Conservation (phyloP, 2,888 invertebrate species). For the Lepeophtheirus nordmannii region DNA sequence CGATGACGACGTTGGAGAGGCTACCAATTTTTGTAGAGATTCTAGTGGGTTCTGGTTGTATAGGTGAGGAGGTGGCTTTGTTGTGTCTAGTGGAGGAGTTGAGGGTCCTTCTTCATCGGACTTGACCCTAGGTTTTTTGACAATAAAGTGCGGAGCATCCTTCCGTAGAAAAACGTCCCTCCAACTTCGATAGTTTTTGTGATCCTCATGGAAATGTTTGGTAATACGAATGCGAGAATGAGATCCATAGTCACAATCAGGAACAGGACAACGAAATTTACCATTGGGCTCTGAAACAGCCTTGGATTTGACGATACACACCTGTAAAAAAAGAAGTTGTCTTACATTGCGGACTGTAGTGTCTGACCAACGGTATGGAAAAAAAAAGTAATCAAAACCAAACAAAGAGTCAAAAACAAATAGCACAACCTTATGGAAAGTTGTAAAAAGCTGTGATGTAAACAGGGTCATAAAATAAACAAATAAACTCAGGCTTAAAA, state of each 20-base stretch:
- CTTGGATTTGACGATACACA: conserved; percentile 19
- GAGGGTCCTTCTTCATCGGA: too few relatives aligned
- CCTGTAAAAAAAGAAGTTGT: not conserved
- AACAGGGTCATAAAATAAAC: too few relatives aligned
- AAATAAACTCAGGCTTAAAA: too few relatives aligned
- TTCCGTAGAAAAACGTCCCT: conserved; percentile 19
- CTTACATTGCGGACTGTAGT: too few relatives aligned
- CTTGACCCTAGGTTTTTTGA: not conserved
- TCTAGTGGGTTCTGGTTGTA: not conserved
- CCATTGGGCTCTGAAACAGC: conserved; percentile 9
- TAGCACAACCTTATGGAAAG: too few relatives aligned
- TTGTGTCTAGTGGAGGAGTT: too few relatives aligned
- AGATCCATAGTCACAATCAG: conserved; percentile 12
- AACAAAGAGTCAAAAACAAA: too few relatives aligned
- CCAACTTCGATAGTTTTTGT: conserved; percentile 21
- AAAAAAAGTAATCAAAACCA: too few relatives aligned
- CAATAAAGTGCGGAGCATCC: conserved; percentile 20
- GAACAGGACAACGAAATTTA: conserved; percentile 13
- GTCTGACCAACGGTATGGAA: too few relatives aligned
- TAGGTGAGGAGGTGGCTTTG: too few relatives aligned
- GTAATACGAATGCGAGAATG: conserved; percentile 1
- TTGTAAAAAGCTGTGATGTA: too few relatives aligned
- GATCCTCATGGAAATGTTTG: conserved; percentile 16
- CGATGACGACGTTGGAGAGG: too few relatives aligned
- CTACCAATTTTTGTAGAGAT: not conserved